Percentiles rank a stretch among this genome's conserved stretches.
Conservation (phyloP, 2,113 vertebrate species). For the Bostrychus sinensis region DNA sequence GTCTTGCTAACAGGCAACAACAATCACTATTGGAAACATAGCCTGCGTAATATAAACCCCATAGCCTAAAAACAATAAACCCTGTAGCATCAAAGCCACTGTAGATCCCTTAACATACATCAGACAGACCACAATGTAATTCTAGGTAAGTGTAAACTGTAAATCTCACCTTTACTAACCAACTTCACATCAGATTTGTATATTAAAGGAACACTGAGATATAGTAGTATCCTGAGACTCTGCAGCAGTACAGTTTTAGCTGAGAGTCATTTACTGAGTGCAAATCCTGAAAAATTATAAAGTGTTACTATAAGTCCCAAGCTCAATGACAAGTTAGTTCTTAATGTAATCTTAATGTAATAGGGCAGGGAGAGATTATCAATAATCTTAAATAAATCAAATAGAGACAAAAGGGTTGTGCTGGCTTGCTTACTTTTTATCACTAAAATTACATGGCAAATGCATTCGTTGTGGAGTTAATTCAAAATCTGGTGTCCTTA, state of each 20-base stretch:
- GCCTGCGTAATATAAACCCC: too few species aligned
- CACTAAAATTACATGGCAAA: background rate
- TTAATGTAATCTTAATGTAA: constrained; percentile 1
- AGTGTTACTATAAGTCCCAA: background rate
- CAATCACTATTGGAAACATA: too few species aligned
- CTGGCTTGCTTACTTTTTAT: background rate
- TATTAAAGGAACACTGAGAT: too few species aligned
- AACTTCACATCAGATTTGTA: too few species aligned
- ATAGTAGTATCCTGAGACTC: background rate
- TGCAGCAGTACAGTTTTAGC: background rate
- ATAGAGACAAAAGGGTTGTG: background rate
- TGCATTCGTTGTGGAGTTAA: background rate
- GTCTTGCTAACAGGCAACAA: too few species aligned
- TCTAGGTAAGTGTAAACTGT: too few species aligned
- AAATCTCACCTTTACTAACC: too few species aligned
- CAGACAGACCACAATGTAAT: too few species aligned
- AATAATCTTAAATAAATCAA: background rate
- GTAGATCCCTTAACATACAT: too few species aligned
- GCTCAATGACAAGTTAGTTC: background rate
- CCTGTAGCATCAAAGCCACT: too few species aligned
- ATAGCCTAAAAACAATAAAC: too few species aligned
- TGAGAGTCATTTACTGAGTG: too few species aligned
- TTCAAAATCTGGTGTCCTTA: background rate
- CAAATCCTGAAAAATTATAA: background rate
- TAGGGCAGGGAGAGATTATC: background rate